Percentiles rank a stretch among this genome's conserved stretches.
These are phyloP conservation scores for Lasioglossum zephyrum DNA, from an alignment of 2,888 invertebrate species.

Conservation along the genomic window DNA sequence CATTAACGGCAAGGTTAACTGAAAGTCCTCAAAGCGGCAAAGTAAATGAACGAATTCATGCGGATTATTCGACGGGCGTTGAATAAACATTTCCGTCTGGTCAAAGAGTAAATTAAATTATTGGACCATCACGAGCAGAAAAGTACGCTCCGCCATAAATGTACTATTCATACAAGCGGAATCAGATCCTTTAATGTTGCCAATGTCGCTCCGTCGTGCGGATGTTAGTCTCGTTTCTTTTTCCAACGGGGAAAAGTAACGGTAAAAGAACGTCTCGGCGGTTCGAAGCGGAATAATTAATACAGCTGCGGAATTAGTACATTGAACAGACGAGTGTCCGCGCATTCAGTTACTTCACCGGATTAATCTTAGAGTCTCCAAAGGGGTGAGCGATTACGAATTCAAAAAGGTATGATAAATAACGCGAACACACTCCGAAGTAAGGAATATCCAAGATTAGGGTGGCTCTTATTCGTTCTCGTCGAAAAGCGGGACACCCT, in stretches of 20 bases:
- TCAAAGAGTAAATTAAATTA: slow-evolving; percentile 48
- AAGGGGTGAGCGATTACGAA: too few relatives aligned
- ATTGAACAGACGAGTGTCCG: background rate
- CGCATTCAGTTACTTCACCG: background rate
- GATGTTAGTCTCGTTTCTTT: slow-evolving; percentile 16
- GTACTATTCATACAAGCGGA: slow-evolving; percentile 11
- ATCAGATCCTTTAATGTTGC: background rate
- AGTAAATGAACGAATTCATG: slow-evolving; percentile 35
- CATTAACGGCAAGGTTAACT: slow-evolving; percentile 25
- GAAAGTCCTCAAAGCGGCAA: slow-evolving; percentile 41
- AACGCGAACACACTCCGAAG: too few relatives aligned
- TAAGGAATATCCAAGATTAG: too few relatives aligned
- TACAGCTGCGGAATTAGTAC: background rate
- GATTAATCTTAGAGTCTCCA: background rate
- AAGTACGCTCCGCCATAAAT: background rate
- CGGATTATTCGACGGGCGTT: slow-evolving; percentile 38
- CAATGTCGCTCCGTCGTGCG: background rate
- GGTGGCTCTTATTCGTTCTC: too few relatives aligned
- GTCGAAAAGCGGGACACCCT: too few relatives aligned
- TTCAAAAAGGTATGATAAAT: too few relatives aligned
- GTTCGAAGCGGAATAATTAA: background rate
- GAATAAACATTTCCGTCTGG: slow-evolving; percentile 33
- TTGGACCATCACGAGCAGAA: background rate
- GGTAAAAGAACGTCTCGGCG: background rate
- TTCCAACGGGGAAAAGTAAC: background rate